These are phyloP conservation scores for Arenaria interpres DNA, from an alignment of 2,113 vertebrate genomes.

Conservation along the genomic window DNA sequence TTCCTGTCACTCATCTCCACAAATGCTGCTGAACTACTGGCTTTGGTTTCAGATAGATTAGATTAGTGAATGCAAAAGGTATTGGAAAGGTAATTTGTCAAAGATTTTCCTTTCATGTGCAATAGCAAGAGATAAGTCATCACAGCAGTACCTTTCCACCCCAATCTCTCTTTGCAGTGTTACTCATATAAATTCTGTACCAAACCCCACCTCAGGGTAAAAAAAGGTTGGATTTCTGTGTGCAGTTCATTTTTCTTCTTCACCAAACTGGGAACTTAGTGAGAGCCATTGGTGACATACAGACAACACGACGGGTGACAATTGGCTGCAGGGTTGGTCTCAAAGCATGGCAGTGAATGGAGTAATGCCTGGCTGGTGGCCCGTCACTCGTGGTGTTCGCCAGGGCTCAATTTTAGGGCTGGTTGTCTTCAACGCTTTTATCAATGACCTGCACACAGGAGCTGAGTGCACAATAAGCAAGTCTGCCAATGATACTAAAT, in stretches of 20 bases:
- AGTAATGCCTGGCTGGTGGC: background rate
- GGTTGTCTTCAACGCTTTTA: background rate
- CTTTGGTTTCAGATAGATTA: too few relatives aligned
- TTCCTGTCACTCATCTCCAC: background rate
- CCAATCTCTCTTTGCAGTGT: background rate
- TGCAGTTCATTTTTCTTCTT: background rate
- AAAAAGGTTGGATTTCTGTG: background rate
- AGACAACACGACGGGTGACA: background rate
- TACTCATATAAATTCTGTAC: background rate
- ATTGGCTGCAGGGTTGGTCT: background rate
- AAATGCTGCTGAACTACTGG: background rate
- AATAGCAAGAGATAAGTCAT: background rate
- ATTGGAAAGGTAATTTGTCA: background rate
- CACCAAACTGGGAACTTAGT: background rate
- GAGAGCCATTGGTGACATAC: background rate
- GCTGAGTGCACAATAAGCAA: background rate
- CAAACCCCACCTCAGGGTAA: background rate
- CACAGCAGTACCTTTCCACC: background rate
- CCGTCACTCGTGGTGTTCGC: background rate
- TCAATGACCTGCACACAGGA: background rate
- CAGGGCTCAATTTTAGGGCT: background rate
- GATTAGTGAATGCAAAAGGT: background rate
- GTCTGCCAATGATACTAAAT: background rate
- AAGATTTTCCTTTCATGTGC: background rate
- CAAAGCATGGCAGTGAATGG: background rate